These are phyloP conservation scores for Phaenicophaeus curvirostris DNA, from an alignment of 2,797 vertebrate species.

Conservation along the genomic window DNA sequence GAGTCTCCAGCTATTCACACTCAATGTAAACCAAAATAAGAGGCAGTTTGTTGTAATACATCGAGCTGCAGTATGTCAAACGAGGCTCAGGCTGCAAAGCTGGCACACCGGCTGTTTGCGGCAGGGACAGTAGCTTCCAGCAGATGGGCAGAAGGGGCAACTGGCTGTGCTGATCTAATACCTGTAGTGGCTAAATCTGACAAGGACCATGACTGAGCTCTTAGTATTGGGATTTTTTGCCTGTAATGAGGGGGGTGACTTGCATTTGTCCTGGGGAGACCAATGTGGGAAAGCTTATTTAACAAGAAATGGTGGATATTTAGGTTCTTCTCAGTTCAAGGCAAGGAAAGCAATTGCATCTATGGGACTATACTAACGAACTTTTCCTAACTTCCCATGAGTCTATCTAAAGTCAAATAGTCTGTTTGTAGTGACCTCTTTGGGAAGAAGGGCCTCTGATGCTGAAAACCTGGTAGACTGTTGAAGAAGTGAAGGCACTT, in stretches of 20 bases:
- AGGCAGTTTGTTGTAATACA: neutral
- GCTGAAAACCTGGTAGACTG: neutral
- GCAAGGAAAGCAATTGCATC: neutral
- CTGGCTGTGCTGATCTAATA: neutral
- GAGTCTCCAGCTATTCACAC: neutral
- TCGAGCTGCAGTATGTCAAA: accelerated
- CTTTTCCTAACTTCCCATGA: neutral
- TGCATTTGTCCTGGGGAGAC: neutral
- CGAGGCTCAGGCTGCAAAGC: neutral
- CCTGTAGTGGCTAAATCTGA: accelerated
- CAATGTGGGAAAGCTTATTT: neutral
- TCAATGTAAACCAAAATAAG: neutral
- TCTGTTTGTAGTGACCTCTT: neutral
- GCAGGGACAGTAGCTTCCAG: neutral
- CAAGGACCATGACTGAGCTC: neutral
- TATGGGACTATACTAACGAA: neutral
- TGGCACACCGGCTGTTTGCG: neutral
- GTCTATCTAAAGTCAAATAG: neutral
- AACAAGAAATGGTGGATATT: accelerated
- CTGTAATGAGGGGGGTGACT: neutral
- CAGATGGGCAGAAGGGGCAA: neutral
- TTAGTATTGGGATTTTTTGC: neutral
- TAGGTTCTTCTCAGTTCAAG: neutral
- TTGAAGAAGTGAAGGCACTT: neutral
- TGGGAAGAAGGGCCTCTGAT: neutral